Percentiles rank a stretch among this genome's conserved stretches.
phyloP scores from a whole-genome alignment of 2,797 vertebrate species.

The Poliocrania exsul region DNA sequence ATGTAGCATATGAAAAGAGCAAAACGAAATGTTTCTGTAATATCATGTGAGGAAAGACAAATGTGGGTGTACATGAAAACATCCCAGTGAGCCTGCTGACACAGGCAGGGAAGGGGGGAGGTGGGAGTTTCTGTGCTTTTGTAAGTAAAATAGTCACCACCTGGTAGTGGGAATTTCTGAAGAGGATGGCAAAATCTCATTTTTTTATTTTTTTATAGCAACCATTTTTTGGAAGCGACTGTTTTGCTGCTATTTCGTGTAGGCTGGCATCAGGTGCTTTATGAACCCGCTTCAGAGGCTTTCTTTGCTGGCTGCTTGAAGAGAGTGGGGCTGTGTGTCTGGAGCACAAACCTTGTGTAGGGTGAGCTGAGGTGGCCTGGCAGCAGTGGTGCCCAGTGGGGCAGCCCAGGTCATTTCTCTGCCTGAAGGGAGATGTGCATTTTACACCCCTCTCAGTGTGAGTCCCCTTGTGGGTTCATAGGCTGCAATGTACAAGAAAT shows the following conservation, averaged over 20 bases:
- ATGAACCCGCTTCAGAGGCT: background rate
- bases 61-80: constrained; percentile 47
- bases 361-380: background rate
- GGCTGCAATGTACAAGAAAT: background rate
- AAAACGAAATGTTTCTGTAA: background rate
- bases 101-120: background rate
- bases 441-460: accelerated
- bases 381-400: background rate
- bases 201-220: background rate
- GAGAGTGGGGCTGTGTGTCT: accelerated
- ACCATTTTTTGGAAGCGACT: background rate
- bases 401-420: background rate
- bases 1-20: background rate
- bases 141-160: background rate
- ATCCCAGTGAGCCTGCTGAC: background rate
- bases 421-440: background rate
- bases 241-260: accelerated
- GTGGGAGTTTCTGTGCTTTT: background rate
- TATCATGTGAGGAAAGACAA: constrained; percentile 7
- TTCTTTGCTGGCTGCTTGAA: background rate
- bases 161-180: background rate
- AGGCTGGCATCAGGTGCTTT: background rate
- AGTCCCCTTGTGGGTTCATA: accelerated
- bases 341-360: background rate
- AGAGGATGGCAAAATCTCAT: background rate